Conservation (phyloP, 1,140 invertebrate genomes). For the Triops longicaudatus region DNA sequence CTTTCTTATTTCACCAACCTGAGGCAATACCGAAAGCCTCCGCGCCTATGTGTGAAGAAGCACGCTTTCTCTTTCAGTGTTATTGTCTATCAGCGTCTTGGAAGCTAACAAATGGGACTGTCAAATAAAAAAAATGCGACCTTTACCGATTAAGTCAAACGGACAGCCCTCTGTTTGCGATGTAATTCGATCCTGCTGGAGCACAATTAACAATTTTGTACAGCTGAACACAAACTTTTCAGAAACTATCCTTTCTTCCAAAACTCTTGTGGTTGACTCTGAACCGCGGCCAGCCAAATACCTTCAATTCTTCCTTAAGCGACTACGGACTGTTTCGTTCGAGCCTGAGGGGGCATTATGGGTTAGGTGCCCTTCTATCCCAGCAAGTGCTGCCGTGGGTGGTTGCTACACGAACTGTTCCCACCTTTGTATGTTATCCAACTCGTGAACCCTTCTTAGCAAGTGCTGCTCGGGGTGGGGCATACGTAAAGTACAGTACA, state of each 20-base stretch:
- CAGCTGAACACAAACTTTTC: neutral
- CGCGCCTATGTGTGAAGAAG: no score
- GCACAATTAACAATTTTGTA: neutral
- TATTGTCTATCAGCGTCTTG: no score
- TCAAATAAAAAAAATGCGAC: no score
- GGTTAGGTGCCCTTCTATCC: neutral
- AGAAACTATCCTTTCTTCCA: neutral
- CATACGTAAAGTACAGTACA: no score
- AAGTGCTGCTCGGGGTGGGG: no score
- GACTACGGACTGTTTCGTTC: neutral
- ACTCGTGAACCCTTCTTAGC: no score
- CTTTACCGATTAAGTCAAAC: no score
- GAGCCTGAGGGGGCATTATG: neutral
- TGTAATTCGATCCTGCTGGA: neutral
- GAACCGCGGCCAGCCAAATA: neutral
- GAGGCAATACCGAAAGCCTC: no score
- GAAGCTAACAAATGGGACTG: no score
- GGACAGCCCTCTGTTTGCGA: no score
- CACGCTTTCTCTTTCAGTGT: no score
- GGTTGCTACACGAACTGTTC: neutral
- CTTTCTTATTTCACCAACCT: neutral
- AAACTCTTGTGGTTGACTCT: neutral
- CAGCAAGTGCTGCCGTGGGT: neutral
- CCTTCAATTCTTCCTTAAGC: constrained; percentile 2
- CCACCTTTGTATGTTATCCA: no score